Base-by-base conservation (phyloP, 2,113 vertebrate genomes). In the Xiphias gladius region DNA sequence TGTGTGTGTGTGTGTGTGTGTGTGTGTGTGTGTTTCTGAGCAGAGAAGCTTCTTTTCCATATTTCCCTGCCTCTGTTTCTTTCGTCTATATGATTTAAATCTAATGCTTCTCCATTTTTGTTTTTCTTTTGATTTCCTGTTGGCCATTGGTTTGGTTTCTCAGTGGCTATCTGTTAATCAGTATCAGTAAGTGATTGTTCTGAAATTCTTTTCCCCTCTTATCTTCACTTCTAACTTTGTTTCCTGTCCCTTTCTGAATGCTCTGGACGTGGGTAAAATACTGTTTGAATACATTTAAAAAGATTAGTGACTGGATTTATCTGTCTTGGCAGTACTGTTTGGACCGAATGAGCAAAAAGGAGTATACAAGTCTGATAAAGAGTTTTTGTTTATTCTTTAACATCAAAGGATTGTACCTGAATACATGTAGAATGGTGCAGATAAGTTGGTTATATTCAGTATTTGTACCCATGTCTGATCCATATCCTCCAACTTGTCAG, bases 101-200 rank as follows among this genome's bases (percentile, higher is more conserved):
- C 78, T 82, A 90, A 89, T 69, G n/a, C 9, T 57, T 85, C 57
- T 91, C 41, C 30, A 73, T 73, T 72, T 88, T 83, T 85, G 52
- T 50, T 79, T 84, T 61, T 70, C 73, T 84, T 76, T 88, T 86
- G 74, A 81, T 89, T 88, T 93, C 82, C 87, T 80, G 79, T 91
- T 46, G 71, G 81, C 80, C 90, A 78, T 89, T 91, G 83, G 78
- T 93, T 93, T 93, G 89, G 78, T 94, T 90, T 91, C 89, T 93
- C 94, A 95, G 93, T 95, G 94, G 95, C 91, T 93, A 93, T 94
- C 95, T 94, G 87, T 95, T 94, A 93, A 94, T 92, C 95, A 93
- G 85, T 94, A 92, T 95, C 93, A 94, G 95, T 96, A 95, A 96
- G 95, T 96, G 89, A 85, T 68, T 79, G 61, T 82, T 91, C 89